Evolutionary conservation across 1,140 invertebrate species (phyloP), one percentile per base, ranked within the genome.

Genomic region (Melanaphis sacchari): DNA sequence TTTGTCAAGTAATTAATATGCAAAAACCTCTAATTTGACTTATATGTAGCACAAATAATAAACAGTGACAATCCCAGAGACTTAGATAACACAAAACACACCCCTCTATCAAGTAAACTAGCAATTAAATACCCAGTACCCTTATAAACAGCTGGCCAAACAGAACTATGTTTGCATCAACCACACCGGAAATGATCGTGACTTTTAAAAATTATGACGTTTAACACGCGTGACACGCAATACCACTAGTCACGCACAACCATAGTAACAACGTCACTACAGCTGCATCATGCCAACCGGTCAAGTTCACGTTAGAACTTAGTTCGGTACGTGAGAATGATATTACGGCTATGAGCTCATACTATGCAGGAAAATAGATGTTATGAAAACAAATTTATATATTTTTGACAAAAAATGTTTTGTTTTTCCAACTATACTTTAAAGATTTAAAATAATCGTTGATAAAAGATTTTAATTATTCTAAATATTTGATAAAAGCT

Each of bases 221-320:
- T 90, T 40, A 66, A 90, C 89, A 54, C 40, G 54, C 52, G 26
- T 38, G 89, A n/a, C 89, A 90, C 89, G 89, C 89, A 66, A 90
- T 41, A 18, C 2, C 52, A 40, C 31, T 40, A 8, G 89, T 59
- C 89, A 90, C 89, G 89, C 52, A 89, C 87, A 21, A 5, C 82
- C 24, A 84, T 11, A 40, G 22, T 4, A 41, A 40, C 24, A 15
- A 87, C 31, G 41, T 43, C 26, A 85, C 31, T n/a, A 85, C 26
- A 43, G 9, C 31, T 40, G 36, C 46, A 15, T 21, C n/a, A 49
- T 36, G 21, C n/a, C 8, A 36, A 89, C 88, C 43, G 49, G 49
- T 89, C 22, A 89, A 89, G n/a, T 54, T 54, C 49, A 26, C 46
- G 88, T 54, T 2, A 38, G n/a, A 38, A 52, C 41, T 31, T 49